Base-by-base conservation (phyloP, 2,113 vertebrate genomes). In the Limnothrissa miodon region DNA sequence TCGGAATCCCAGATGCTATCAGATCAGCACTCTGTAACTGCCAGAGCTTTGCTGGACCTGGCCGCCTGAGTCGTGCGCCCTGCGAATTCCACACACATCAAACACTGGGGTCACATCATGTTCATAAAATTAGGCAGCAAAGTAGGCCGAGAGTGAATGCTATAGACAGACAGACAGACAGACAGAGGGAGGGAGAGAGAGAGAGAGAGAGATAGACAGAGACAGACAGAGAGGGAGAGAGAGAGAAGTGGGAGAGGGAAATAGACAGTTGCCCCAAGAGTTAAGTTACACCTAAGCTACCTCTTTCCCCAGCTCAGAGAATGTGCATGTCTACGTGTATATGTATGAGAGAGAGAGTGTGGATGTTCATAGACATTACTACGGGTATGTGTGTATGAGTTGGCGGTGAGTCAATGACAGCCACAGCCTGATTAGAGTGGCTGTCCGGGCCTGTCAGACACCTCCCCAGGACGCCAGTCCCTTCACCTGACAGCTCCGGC, bases 91-190 rank as follows among this genome's bases (percentile, higher is more conserved):
- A 56, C 74, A 56, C 74, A 44, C 74, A 78, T 82, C 59, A 82
- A 74, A 74, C 59, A 1, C 33, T 23, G 45, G 17, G 53, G 46
- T 78, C 33, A 39, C 39, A 45, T 78, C 82, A 53, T 44, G 82
- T 83, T 83, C 53, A 83, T 83, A 62, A 51, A 59, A 79, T 83
- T 59, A 83, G 81, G 25, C 81, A 45, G 59, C 11, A 70, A 13
- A 5, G 10, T 15, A 74, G 53, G 25, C 66, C 13, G n/a, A n/a
- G 59, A 62, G 59, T 29, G n/a, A 33, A 25, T 11, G 25, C 59
- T 74, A 13, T 29, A 17, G 66, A 1, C 66, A 36, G 66, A 36
- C 66, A 74, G 25, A 74, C 29, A 74, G 29, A 17, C 29, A 74
- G 29, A 36, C 29, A 74, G 59, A 15, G 25, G 33, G 25, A 74